Base-by-base conservation (phyloP, 1,140 invertebrate species). In the Leguminivora glycinivorella region DNA sequence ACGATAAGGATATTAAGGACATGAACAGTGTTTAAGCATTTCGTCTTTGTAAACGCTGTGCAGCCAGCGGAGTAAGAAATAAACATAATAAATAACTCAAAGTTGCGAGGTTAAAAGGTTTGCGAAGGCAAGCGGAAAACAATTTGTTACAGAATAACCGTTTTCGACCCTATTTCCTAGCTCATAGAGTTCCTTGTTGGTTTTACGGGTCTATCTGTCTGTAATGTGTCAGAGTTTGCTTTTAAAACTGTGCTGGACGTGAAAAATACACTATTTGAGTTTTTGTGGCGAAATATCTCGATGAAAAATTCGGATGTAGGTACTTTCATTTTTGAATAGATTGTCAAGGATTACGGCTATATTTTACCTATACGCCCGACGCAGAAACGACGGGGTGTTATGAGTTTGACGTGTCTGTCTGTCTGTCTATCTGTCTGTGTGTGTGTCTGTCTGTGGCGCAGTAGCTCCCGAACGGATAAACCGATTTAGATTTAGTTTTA, bases 31-130 rank as follows among this genome's bases (percentile, higher is more conserved):
- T 10, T 10, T 34, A 38, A 47, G n/a, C 6, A n/a, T 47, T 47
- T 47, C 7, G 17, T 52, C 4, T 6, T 52, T 52, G 19, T 22
- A 52, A 22, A 22, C 43, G 0, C 22, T 52, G 47, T 22, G 19
- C 5, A 52, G 19, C n/a, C 19, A 52, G 47, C 19, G 47, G 22
- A 22, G 47, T 22, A 52, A 22, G 47, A 22, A 52, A 52, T 52
- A 22, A 22, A 52, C 47, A 19, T 19, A 52, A 52, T 22, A 52
- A 22, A 52, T 52, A 52, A 19, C 47, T 52, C 47, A 52, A 52
- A 52, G 47, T 52, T 52, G 47, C 17, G 19, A 10, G 47, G 47
- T 52, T 52, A 52, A 52, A 52, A 52, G 47, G 17, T 52, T 52
- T 52, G 47, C 19, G 19, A 22, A 22, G 47, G 47, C 47, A 22